phyloP scores from a whole-genome alignment of 2,113 vertebrate species.

The Epinephelus fuscoguttatus region DNA sequence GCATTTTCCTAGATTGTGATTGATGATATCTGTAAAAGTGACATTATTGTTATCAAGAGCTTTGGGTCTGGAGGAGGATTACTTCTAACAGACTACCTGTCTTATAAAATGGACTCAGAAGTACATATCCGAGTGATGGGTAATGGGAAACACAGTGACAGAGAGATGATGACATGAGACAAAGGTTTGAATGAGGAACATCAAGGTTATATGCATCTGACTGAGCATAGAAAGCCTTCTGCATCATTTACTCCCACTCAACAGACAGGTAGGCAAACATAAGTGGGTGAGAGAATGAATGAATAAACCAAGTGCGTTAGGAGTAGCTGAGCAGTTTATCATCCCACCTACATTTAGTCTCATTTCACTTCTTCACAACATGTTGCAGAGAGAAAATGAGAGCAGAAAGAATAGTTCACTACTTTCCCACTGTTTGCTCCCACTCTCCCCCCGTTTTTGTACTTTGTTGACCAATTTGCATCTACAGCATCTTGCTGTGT shows the following conservation, averaged over 20 bases:
- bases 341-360: constrained; percentile 21
- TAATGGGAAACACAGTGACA: neutral
- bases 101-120: neutral
- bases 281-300: constrained; percentile 22
- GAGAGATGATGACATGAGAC: neutral
- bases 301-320: constrained; percentile 16
- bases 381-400: constrained; percentile 6
- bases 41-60: neutral
- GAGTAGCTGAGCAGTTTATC: constrained; percentile 3
- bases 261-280: neutral
- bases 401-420: constrained; percentile 3
- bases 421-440: constrained; percentile 32
- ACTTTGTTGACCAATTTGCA: constrained; percentile 59
- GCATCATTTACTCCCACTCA: neutral
- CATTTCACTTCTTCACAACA: constrained; percentile 16
- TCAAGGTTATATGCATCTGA: neutral
- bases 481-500: constrained; percentile 42
- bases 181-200: neutral
- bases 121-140: neutral
- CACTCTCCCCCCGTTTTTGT: constrained; percentile 8
- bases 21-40: no score
- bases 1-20: no score
- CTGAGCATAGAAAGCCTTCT: neutral
- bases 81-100: no score
- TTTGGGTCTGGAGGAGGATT: neutral